Conservation (phyloP, 2,113 vertebrate genomes). For the human (Homo sapiens) region DNA sequence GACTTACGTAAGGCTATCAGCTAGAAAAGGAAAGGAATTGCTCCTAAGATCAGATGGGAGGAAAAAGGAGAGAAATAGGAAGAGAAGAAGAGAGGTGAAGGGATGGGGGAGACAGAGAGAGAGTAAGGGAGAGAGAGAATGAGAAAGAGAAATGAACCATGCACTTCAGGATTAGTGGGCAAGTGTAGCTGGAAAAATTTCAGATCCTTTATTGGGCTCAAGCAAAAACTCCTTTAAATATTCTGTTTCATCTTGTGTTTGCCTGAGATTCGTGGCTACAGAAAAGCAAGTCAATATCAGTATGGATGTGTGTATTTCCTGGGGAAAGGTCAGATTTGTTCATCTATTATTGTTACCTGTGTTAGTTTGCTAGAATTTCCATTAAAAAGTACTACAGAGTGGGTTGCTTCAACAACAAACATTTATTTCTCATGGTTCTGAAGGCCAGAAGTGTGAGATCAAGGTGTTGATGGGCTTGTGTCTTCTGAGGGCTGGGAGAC, state of each 20-base stretch:
- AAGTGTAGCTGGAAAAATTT: conserved; percentile 72
- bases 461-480: background rate
- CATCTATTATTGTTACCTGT: background rate
- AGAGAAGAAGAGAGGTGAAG: too few species aligned
- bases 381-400: background rate
- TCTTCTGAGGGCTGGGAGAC: background rate
- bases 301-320: background rate
- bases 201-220: conserved; percentile 75
- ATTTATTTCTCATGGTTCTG: background rate
- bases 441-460: background rate
- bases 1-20: conserved; percentile 59
- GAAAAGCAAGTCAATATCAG: conserved; percentile 42
- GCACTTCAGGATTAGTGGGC: conserved; percentile 78
- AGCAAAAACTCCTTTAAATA: conserved; percentile 77
- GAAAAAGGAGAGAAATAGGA: background rate
- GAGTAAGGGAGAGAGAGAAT: fast-evolving
- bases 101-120: background rate
- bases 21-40: conserved; percentile 62
- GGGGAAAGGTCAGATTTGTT: conserved; percentile 29
- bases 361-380: background rate
- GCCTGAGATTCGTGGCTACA: conserved; percentile 71
- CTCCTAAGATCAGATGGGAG: conserved; percentile 62
- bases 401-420: background rate
- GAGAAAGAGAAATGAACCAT: background rate
- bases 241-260: conserved; percentile 73